Conservation (phyloP, 2,113 vertebrate genomes). For the Sprattus sprattus region DNA sequence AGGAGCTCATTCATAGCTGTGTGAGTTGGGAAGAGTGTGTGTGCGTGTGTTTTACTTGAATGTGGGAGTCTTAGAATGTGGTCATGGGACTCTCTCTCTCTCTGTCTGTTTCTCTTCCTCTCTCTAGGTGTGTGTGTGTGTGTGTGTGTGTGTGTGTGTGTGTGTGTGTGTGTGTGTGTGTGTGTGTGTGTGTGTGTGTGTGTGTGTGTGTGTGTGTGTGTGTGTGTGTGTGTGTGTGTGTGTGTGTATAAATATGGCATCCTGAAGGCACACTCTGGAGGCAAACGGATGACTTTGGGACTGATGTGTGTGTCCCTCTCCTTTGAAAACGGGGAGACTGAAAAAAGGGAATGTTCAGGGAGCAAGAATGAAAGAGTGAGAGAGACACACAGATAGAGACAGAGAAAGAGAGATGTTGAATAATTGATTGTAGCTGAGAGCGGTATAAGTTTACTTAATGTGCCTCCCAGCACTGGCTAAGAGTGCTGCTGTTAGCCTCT, state of each 20-base stretch:
- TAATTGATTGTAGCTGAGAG: constrained; percentile 79
- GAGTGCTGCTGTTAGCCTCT: constrained; percentile 71
- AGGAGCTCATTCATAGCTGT: not conserved
- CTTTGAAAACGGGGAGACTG: constrained; percentile 55
- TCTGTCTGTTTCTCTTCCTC: too few relatives aligned
- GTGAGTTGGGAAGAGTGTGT: not conserved
- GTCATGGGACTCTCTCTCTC: too few relatives aligned
- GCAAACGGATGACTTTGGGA: constrained; percentile 17
- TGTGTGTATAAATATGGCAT: not conserved
- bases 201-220: constrained; percentile 7
- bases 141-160: not conserved
- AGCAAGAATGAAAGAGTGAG: constrained; percentile 12
- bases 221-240: not conserved
- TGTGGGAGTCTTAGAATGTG: too few relatives aligned
- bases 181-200: not conserved
- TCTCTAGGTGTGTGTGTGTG: too few relatives aligned
- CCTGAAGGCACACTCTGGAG: constrained; percentile 10
- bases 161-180: not conserved
- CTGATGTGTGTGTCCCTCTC: constrained; percentile 52
- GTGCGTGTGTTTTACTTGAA: not conserved
- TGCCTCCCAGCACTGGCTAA: constrained; percentile 74
- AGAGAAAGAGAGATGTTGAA: constrained; percentile 58
- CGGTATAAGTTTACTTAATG: constrained; percentile 82
- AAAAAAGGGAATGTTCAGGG: constrained; percentile 15
- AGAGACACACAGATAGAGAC: constrained; percentile 27